Evolutionary conservation across 2,113 vertebrate species (phyloP).

Genomic region (Tonatia bakeri): DNA sequence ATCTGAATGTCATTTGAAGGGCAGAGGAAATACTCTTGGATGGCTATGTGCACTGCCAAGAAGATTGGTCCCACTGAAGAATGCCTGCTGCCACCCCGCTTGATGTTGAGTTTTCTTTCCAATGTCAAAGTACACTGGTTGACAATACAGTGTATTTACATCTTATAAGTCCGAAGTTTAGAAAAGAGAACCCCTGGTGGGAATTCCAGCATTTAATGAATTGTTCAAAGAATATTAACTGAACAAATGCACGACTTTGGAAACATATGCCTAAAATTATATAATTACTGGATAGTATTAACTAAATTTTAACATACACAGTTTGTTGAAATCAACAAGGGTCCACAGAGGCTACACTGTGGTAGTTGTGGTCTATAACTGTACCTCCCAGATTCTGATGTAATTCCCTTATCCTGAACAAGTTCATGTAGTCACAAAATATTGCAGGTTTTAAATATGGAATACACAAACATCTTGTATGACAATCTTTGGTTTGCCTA

Average conservation of each 20-base stretch:
- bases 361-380: neutral
- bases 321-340: neutral
- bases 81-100: neutral
- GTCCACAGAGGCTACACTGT: neutral
- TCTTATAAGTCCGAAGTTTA: neutral
- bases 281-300: neutral
- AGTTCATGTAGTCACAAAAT: neutral
- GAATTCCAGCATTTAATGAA: neutral
- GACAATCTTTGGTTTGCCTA: neutral
- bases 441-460: neutral
- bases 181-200: neutral
- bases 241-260: neutral
- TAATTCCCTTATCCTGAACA: neutral
- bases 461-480: neutral
- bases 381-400: neutral
- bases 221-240: neutral
- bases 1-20: conserved; percentile 18
- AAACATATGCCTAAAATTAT: neutral
- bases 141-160: neutral
- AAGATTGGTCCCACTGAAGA: neutral
- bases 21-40: neutral
- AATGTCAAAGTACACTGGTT: neutral
- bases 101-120: neutral
- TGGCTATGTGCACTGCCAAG: neutral
- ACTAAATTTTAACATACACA: conserved; percentile 27